Evolutionary conservation across 2,888 invertebrate genomes (phyloP), one percentile per base, ranked within the genome.

Genomic region (Hypomecis punctinalis): DNA sequence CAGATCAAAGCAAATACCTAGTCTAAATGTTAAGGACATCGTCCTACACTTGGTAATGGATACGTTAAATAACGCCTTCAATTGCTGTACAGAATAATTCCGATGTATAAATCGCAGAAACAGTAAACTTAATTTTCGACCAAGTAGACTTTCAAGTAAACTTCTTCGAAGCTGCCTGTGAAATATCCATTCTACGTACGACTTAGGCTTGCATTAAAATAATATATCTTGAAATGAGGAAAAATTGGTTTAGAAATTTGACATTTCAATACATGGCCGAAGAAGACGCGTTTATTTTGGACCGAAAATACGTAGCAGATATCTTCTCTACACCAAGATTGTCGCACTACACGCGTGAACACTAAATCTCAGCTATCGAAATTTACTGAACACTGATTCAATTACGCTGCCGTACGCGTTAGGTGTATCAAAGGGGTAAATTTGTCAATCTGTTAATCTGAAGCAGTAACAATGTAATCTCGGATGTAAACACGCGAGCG

Each of bases 401-500:
- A 61, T 69, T 62, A 64, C 58, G 46, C 51, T 33, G 37, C 37
- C 40, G 8, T 53, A 64, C 55, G 35, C 13, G 39, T 33, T 40
- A 66, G 42, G 13, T 40, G 39, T 43, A 58, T 66, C 66, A 71
- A 73, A 73, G 72, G 65, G 66, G 61, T 66, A 59, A 52, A 71
- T 71, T 72, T 68, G 75, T 75, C 71, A 74, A 76, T 72, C 69
- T 65, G 69, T 71, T 76, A 75, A 65, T 66, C 61, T 33, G 43
- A 33, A 65, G 69, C 64, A 74, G 62, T 64, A 64, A 72, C 72
- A 76, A 72, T 60, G 55, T 73, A 76, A 78, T 78, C 73, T 63
- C 36, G 51, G 66, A 61, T 63, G 74, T 71, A 77, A 77, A 80
- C 80, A 78, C 37, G 56, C 66, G 57, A 58, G 13, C 51, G 49